Conservation (phyloP, 2,888 invertebrate genomes). For the Ornithoptera priamus region DNA sequence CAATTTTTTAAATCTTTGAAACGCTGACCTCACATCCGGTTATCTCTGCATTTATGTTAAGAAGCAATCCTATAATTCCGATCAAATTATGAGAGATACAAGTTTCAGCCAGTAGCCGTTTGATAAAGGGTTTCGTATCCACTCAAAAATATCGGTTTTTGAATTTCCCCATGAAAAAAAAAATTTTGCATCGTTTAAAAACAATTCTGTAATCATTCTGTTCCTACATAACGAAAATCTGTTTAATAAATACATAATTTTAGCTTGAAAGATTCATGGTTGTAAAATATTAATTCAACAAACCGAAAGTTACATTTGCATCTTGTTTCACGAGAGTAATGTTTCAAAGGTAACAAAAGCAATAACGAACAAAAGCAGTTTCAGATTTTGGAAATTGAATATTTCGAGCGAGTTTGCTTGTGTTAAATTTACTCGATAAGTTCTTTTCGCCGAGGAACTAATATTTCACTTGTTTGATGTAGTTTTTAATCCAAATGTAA, state of each 20-base stretch:
- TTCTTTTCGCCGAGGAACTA: neutral
- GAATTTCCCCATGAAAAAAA: neutral
- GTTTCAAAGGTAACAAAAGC: conserved; percentile 21
- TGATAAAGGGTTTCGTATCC: neutral
- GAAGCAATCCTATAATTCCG: neutral
- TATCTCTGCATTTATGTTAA: too few relatives aligned
- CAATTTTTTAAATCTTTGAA: too few relatives aligned
- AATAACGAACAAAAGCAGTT: conserved; percentile 28
- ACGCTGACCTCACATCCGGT: too few relatives aligned
- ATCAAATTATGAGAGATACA: neutral
- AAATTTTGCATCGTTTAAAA: neutral
- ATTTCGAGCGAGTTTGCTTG: conserved; percentile 15
- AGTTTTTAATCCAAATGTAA: neutral
- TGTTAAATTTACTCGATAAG: conserved; percentile 10
- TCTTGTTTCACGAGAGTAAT: conserved; percentile 16
- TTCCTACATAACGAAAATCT: too few relatives aligned
- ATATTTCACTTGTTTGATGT: neutral
- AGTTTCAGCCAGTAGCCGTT: neutral
- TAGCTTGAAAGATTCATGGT: neutral
- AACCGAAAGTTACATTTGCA: neutral
- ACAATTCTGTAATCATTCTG: too few relatives aligned
- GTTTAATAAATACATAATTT: neutral
- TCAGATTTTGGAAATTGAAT: conserved; percentile 16
- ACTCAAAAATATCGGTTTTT: neutral
- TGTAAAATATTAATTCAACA: neutral